Evolutionary conservation across 2,113 vertebrate species (phyloP).

Genomic region (Chaenogobius annularis): DNA sequence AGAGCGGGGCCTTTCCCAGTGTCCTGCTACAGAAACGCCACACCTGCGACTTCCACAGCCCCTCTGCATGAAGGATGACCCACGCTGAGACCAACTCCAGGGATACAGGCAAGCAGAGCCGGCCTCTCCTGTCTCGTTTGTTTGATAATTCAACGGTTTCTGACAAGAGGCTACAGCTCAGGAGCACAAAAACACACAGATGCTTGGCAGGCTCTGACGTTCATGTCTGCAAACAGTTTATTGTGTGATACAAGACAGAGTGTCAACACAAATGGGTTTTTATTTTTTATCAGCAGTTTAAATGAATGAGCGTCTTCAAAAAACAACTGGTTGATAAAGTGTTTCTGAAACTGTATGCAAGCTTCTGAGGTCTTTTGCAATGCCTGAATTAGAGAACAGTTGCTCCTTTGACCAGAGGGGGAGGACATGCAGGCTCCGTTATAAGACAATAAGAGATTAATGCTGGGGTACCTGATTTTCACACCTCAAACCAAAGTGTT

Average conservation of each 20-base stretch:
- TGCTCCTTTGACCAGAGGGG: not conserved
- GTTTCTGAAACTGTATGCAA: not conserved
- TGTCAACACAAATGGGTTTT: not conserved
- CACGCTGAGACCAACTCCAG: slow-evolving; percentile 66
- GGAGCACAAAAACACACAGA: slow-evolving; percentile 40
- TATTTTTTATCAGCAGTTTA: not conserved
- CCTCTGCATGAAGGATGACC: slow-evolving; percentile 73
- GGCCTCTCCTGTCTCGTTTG: slow-evolving; percentile 63
- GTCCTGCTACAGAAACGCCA: slow-evolving; percentile 60
- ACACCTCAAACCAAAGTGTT: too few species aligned
- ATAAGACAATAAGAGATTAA: not conserved
- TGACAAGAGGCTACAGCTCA: slow-evolving; percentile 60
- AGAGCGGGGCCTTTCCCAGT: slow-evolving; percentile 62
- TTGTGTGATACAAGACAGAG: not conserved
- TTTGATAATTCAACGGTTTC: slow-evolving; percentile 72
- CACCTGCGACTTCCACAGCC: slow-evolving; percentile 71
- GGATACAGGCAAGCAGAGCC: slow-evolving; percentile 48
- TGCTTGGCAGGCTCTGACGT: slow-evolving; percentile 32
- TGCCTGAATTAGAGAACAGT: not conserved
- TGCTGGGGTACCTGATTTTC: not conserved
- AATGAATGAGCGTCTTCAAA: not conserved
- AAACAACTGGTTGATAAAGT: not conserved
- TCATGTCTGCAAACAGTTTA: slow-evolving; percentile 11
- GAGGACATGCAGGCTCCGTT: not conserved
- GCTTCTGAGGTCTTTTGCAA: not conserved